Conservation (phyloP, 2,888 invertebrate genomes). For the Nemoura dubitans region DNA sequence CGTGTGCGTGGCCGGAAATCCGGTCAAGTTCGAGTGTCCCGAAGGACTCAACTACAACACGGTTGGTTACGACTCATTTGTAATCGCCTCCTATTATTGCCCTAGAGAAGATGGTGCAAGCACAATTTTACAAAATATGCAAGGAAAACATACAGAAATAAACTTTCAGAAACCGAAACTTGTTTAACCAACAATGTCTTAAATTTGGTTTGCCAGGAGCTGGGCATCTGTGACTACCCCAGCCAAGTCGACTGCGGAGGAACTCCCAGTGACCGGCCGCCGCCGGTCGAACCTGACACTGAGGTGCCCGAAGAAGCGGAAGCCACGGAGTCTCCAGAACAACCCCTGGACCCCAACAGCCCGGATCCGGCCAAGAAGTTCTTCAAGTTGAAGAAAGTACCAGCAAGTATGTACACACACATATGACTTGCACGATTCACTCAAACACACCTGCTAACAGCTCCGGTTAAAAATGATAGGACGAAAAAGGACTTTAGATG, state of each 20-base stretch:
- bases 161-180: too few species aligned
- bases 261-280: slow-evolving; percentile 52
- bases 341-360: slow-evolving; percentile 44
- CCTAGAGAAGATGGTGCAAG: too few species aligned
- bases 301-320: slow-evolving; percentile 34
- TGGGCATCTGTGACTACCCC: slow-evolving; percentile 73
- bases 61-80: slow-evolving; percentile 59
- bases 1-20: slow-evolving; percentile 68
- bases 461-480: too few species aligned
- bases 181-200: too few species aligned
- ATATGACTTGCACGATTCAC: background rate
- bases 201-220: slow-evolving; percentile 64
- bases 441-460: too few species aligned
- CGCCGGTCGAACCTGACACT: slow-evolving; percentile 47
- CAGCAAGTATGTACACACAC: slow-evolving; percentile 36
- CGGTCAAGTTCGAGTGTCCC: slow-evolving; percentile 71
- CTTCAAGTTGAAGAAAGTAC: slow-evolving; percentile 33
- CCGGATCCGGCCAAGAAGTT: slow-evolving; percentile 34
- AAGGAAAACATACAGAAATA: too few species aligned
- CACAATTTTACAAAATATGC: too few species aligned
- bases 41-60: slow-evolving; percentile 69
- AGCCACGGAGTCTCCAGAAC: slow-evolving; percentile 44
- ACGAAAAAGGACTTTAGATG: too few species aligned
- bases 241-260: slow-evolving; percentile 68
- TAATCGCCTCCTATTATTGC: too few species aligned